Evolutionary conservation across 2,797 vertebrate species (phyloP).

Genomic region (Dromococcyx pavoninus): DNA sequence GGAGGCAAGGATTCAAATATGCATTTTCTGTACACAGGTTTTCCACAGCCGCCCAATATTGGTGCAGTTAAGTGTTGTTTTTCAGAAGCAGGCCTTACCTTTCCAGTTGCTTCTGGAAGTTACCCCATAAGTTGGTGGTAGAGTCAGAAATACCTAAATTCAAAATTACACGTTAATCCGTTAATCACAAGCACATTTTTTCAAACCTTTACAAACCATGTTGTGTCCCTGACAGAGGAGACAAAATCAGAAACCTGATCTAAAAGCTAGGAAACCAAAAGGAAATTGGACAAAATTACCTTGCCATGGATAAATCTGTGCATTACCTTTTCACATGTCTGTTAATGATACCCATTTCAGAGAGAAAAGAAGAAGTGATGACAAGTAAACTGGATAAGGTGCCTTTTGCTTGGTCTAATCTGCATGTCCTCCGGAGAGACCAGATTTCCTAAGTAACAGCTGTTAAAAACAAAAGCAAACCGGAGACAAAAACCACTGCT

Average conservation of each 20-base stretch:
- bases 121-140: background rate
- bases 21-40: background rate
- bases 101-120: background rate
- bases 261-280: background rate
- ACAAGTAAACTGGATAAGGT: background rate
- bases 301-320: background rate
- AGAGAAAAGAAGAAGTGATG: background rate
- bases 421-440: background rate
- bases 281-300: background rate
- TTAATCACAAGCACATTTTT: background rate
- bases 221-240: background rate
- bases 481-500: background rate
- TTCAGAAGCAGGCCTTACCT: background rate
- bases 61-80: background rate
- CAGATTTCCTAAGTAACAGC: background rate
- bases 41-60: background rate
- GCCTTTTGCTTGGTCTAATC: background rate
- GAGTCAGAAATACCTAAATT: background rate
- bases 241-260: background rate
- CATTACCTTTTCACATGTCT: background rate
- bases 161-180: background rate
- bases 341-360: background rate
- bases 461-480: background rate
- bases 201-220: background rate
- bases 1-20: background rate